Evolutionary conservation across 2,113 vertebrate species (phyloP), one percentile per base, ranked within the genome.

Genomic region (Sorex araneus): DNA sequence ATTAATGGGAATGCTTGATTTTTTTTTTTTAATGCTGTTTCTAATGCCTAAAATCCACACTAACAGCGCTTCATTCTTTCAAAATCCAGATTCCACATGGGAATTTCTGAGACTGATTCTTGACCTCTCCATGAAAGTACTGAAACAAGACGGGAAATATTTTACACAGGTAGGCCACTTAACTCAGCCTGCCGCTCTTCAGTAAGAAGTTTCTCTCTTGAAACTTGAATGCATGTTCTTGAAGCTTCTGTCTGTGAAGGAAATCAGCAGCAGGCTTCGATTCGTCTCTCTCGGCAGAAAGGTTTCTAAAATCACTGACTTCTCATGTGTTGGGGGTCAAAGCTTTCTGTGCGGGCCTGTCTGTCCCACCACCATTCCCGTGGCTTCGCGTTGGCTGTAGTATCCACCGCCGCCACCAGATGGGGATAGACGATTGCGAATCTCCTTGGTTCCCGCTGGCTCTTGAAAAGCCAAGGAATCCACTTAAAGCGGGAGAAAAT

Each of bases 61-160:
- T 90, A 85, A 47, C 45, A 67, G 75, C 80, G 64, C 21, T 47
- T 64, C 60, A 12, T 73, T 2, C 50, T 43, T 94, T 94, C 80
- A 60, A 78, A 19, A 54, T 97, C 84, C 88, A 99, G 99, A 99
- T 98, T 99, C 99, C 8, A 99, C 98, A 0, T 99, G 99, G 99
- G 99, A 99, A 81, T 99, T 99, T 97, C 97, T 99, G 43, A 98
- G 98, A 87, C 98, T 99, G 96, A 99, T 99, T 97, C 98, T 99
- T 95, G 99, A 99, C 95, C 98, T 99, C 94, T 99, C 99, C n/a
- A 99, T 99, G 96, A 99, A 99, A 97, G 99, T 99, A 86, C 97
- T 99, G 97, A 99, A 99, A 94, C 98, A 99, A 47, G 98, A 98
- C 95, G 99, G 99, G 66, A 99, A 99, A 92, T 99, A 99, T 93